Base-by-base conservation (phyloP, 2,113 vertebrate genomes). In the Sphyrna mokarran region DNA sequence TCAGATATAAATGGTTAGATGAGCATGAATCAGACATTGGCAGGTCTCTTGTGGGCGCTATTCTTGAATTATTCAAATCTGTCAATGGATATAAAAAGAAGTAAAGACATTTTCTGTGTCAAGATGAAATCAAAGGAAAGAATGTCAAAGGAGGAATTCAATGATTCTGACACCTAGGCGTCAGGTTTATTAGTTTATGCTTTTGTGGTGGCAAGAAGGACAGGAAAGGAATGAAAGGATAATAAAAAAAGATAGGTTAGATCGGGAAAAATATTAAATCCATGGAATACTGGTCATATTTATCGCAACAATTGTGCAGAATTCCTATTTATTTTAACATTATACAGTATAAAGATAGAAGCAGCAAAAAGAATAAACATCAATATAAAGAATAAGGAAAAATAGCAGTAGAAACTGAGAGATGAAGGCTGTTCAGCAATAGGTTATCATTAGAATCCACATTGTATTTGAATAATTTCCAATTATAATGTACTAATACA, bases 1-100 rank as follows among this genome's bases (percentile, higher is more conserved):
- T 95, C 94, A 95, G 72, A 95, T 95, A 95, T 95, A 95, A 95
- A 95, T 95, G 94, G 94, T 95, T 95, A 95, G 94, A 95, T 95
- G 94, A 95, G 94, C 94, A 95, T 70, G 94, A 95, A 95, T 95
- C 94, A 95, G 94, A 95, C 68, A 54, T 72, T 95, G 94, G 94
- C 69, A 70, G 69, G 94, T 95, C 94, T 95, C 94, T 70, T 95
- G 94, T 72, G 94, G 94, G 69, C 26, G 26, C 94, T 72, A 48
- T 72, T 48, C 94, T 76, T 95, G 94, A 95, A 95, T 95, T 76
- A 95, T 95, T 95, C 94, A 95, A 95, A 95, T 95, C 94, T 95
- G 94, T 95, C 94, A 95, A 95, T 95, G 94, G 68, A 54, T 95
- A 95, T 95, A 95, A 95, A 95, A 95, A 95, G 68, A 95, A 76